phyloP scores from a whole-genome alignment of 2,797 vertebrate species.

The Falco columbarius region DNA sequence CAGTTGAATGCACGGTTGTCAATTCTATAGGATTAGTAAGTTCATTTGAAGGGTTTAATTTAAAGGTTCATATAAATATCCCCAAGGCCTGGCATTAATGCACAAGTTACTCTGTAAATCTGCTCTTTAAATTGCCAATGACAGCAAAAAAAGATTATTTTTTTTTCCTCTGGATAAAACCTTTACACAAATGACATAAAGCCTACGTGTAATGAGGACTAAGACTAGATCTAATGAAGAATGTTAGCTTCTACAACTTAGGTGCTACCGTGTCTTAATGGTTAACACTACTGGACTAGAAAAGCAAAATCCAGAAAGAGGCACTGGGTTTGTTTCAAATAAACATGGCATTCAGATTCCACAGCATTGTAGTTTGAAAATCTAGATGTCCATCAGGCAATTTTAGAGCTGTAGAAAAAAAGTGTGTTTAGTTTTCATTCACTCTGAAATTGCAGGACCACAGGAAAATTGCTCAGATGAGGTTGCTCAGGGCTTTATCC shows the following conservation, averaged over 20 bases:
- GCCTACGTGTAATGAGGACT: neutral
- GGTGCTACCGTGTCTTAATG: neutral
- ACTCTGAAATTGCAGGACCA: neutral
- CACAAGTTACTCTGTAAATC: slow-evolving; percentile 5
- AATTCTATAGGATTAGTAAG: slow-evolving; percentile 53
- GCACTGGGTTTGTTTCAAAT: neutral
- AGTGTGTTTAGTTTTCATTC: neutral
- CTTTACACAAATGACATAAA: neutral
- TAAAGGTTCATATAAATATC: slow-evolving; percentile 45
- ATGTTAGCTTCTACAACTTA: neutral
- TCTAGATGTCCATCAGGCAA: neutral
- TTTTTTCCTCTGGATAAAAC: neutral
- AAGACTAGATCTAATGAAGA: neutral
- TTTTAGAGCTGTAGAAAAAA: neutral
- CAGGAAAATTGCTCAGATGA: neutral
- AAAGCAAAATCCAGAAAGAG: neutral
- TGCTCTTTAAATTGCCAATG: slow-evolving; percentile 20
- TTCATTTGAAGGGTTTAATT: slow-evolving; percentile 49
- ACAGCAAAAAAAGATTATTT: neutral
- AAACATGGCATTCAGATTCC: neutral
- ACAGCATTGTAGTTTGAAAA: neutral
- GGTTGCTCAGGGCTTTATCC: neutral
- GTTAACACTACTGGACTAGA: neutral
- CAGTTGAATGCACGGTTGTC: slow-evolving; percentile 51
- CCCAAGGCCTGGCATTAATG: neutral